A percentile compares a stretch with the other conserved stretches of the same genome.
Evolutionary conservation across 53 echinoderm and acorn worm species (phyloP).

Genomic region (Temnopleurus reevesii): DNA sequence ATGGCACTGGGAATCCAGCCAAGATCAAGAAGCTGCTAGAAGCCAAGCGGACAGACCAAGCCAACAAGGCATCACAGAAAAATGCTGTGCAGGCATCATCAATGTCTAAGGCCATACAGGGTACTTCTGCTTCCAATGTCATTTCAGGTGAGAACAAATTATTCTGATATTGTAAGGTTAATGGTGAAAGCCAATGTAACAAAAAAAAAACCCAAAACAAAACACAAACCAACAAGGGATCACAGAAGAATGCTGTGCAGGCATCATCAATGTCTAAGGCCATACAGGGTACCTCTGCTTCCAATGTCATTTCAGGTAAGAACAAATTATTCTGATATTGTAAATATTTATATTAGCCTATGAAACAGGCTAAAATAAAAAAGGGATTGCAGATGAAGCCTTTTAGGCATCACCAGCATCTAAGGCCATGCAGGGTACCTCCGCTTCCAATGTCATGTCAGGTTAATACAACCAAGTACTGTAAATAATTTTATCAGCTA

Average conservation of each 20-base stretch:
- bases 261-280: background rate
- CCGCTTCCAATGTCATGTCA: background rate
- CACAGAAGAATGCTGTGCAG: conserved; percentile 12
- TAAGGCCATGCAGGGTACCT: background rate
- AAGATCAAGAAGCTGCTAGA: conserved; percentile 40
- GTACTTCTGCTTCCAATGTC: background rate
- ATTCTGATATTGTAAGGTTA: too few relatives aligned
- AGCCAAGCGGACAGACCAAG: background rate
- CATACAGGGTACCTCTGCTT: background rate
- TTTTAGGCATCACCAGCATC: background rate
- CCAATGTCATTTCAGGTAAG: background rate
- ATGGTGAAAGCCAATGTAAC: too few relatives aligned
- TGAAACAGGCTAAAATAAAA: background rate
- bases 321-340: background rate
- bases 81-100: background rate
- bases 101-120: background rate
- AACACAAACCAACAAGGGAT: background rate
- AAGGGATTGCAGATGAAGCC: conserved; percentile 32
- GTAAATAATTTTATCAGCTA: too few relatives aligned
- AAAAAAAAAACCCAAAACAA: too few relatives aligned
- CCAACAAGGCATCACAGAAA: conserved; percentile 12
- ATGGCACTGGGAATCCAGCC: conserved; percentile 33
- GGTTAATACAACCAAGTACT: background rate
- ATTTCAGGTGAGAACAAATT: background rate
- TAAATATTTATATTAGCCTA: too few relatives aligned